A percentile compares a stretch with the other conserved stretches of the same genome.
phyloP scores from a whole-genome alignment of 2,888 invertebrate genomes.

The Loripinus fragilis region DNA sequence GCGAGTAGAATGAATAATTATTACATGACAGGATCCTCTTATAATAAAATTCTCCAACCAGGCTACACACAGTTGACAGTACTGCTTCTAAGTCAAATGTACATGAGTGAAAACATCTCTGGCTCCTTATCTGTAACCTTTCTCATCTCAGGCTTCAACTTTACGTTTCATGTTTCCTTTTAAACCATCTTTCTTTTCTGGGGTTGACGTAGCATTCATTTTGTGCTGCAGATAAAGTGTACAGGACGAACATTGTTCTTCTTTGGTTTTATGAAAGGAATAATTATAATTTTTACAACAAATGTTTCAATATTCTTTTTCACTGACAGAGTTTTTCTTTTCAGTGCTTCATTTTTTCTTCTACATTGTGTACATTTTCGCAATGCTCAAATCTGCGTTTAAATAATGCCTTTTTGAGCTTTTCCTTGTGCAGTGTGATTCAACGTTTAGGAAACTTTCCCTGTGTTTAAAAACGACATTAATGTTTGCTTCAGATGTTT shows the following conservation, averaged over 20 bases:
- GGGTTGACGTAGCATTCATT: not conserved
- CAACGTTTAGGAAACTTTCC: constrained; percentile 21
- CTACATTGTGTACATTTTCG: constrained; percentile 21
- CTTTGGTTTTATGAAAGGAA: constrained; percentile 25
- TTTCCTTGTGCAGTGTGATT: constrained; percentile 27
- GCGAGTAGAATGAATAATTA: constrained; percentile 34
- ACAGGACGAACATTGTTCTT: constrained; percentile 24
- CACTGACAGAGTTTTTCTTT: constrained; percentile 1
- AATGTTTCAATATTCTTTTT: constrained; percentile 17
- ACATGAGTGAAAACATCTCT: constrained; percentile 4
- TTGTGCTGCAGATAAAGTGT: constrained; percentile 12
- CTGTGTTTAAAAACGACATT: constrained; percentile 13
- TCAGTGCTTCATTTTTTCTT: not conserved
- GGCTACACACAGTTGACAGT: constrained; percentile 28
- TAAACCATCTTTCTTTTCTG: not conserved
- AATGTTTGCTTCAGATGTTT: constrained; percentile 12
- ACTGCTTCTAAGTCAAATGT: constrained; percentile 42
- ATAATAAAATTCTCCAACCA: constrained; percentile 38
- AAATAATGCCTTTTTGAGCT: constrained; percentile 18
- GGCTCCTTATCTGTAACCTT: not conserved
- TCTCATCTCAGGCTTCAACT: constrained; percentile 15
- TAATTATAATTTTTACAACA: constrained; percentile 22
- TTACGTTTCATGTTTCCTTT: not conserved
- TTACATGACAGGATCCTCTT: constrained; percentile 36
- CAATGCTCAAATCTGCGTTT: constrained; percentile 15